These are phyloP conservation scores for Chloebia gouldiae DNA, from an alignment of 2,113 vertebrate genomes.

Conservation along the genomic window DNA sequence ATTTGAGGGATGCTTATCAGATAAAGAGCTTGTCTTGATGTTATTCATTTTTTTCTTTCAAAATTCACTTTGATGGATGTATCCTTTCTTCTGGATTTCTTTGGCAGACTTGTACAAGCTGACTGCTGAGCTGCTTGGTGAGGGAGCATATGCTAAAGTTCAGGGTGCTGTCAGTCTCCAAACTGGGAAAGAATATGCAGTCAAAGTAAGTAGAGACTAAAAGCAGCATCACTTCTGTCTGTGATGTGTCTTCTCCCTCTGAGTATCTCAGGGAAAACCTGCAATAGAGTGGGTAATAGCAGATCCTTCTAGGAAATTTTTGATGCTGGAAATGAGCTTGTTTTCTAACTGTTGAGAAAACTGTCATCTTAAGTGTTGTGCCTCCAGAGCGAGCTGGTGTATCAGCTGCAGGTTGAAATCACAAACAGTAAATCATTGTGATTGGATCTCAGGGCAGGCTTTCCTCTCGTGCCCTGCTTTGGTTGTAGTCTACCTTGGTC, in stretches of 20 bases:
- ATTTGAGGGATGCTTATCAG: neutral
- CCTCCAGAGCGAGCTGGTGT: neutral
- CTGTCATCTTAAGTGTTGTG: neutral
- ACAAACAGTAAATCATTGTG: neutral
- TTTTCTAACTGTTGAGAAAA: neutral
- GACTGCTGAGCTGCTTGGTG: slow-evolving; percentile 91
- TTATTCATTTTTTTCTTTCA: neutral
- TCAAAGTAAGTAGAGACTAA: slow-evolving; percentile 80
- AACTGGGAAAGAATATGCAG: slow-evolving; percentile 90
- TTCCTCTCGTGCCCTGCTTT: neutral
- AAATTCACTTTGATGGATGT: neutral
- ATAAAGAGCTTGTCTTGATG: neutral
- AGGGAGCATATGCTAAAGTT: slow-evolving; percentile 93
- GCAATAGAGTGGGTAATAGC: neutral
- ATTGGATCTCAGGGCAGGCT: neutral
- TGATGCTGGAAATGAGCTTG: neutral
- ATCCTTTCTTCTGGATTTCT: slow-evolving; percentile 24
- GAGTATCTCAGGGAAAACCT: neutral
- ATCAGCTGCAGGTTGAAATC: neutral
- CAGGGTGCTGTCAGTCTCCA: slow-evolving; percentile 91
- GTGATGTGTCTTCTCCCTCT: neutral
- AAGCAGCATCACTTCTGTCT: neutral
- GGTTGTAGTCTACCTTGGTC: neutral
- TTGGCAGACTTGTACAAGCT: slow-evolving; percentile 88
- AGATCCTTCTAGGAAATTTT: neutral